phyloP scores from a whole-genome alignment of 2,113 vertebrate species.

The Leptocoma aspasia region DNA sequence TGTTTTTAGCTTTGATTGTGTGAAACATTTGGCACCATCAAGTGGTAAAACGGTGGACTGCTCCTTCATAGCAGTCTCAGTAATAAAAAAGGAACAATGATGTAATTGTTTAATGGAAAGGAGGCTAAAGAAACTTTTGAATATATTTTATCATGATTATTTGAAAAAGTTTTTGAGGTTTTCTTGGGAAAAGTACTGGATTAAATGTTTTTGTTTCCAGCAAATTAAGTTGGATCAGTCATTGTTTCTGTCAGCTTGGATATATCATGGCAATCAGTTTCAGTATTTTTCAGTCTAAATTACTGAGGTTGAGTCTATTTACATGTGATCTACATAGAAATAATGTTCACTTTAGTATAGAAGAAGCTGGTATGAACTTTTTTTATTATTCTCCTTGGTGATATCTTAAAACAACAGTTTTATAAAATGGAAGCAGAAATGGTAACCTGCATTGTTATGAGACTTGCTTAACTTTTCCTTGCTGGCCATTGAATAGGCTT shows the following conservation, averaged over 20 bases:
- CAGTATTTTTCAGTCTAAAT: not conserved
- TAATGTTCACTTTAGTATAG: not conserved
- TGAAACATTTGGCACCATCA: constrained; percentile 50
- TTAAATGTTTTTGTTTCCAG: not conserved
- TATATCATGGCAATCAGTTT: not conserved
- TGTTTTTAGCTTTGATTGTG: not conserved
- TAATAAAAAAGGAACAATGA: not conserved
- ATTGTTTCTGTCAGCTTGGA: not conserved
- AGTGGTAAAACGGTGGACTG: constrained; percentile 38
- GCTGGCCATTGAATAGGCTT: not conserved
- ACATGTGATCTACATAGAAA: not conserved
- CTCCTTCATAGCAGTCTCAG: not conserved
- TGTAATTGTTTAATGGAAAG: not conserved
- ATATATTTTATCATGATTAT: not conserved
- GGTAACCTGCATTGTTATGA: not conserved
- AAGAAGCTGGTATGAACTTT: not conserved
- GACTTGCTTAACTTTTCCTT: not conserved
- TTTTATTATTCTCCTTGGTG: not conserved
- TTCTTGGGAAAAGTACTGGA: not conserved
- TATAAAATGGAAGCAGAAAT: not conserved
- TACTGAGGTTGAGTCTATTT: not conserved
- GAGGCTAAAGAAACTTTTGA: not conserved
- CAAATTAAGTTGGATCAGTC: not conserved
- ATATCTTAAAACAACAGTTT: not conserved
- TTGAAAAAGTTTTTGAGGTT: not conserved